A percentile compares a stretch with the other conserved stretches of the same genome.
These are phyloP conservation scores for Spinibarbus caldwelli DNA, from an alignment of 2,797 vertebrate species.

Conservation along the genomic window DNA sequence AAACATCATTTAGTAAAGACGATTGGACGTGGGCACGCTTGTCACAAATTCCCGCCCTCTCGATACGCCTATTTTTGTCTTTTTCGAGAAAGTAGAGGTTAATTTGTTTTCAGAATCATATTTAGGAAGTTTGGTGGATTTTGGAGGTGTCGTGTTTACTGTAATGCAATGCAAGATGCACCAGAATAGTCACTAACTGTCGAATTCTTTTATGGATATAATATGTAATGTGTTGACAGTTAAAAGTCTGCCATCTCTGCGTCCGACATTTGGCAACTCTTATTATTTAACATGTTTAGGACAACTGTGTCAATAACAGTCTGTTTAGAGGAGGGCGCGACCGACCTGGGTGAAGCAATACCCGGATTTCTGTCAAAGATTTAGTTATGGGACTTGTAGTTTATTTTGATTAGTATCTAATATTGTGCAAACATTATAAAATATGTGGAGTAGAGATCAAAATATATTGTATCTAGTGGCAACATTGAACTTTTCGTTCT, in stretches of 20 bases:
- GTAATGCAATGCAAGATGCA: not conserved
- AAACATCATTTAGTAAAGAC: conserved; percentile 55
- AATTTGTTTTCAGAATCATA: conserved; percentile 33
- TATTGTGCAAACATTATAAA: not conserved
- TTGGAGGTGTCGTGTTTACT: conserved; percentile 14
- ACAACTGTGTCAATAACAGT: conserved; percentile 47
- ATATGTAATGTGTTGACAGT: not conserved
- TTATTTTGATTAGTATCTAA: not conserved
- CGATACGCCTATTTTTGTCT: conserved; percentile 60
- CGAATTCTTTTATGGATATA: not conserved
- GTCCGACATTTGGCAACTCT: not conserved
- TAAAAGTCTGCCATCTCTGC: not conserved
- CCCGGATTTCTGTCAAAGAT: conserved; percentile 21
- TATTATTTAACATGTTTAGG: conserved; percentile 30
- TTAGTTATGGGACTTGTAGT: conserved; percentile 38
- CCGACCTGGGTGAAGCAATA: conserved; percentile 49
- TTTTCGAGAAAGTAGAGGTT: conserved; percentile 50
- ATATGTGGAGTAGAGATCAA: not conserved
- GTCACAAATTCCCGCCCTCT: conserved; percentile 62
- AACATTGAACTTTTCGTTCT: not conserved
- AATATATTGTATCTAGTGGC: not conserved
- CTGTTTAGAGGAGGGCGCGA: conserved; percentile 30
- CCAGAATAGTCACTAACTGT: not conserved
- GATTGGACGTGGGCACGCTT: conserved; percentile 61
- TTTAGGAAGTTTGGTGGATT: conserved; percentile 33